Evolutionary conservation across 2,797 vertebrate species (phyloP).

Genomic region (Miichthys miiuy): DNA sequence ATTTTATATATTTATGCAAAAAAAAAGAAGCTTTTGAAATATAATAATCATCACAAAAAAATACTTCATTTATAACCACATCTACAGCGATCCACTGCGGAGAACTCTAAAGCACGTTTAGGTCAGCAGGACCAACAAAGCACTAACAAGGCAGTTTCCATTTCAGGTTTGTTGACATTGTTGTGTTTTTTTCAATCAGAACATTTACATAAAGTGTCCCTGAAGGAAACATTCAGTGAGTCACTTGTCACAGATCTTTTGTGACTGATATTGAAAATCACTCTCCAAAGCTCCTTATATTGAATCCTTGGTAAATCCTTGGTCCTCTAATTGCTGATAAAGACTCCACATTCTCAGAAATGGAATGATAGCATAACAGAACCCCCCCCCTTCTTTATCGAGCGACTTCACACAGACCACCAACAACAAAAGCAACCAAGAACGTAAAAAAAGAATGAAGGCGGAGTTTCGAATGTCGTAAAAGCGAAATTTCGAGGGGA

Average conservation of each 20-base stretch:
- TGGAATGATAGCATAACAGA: constrained; percentile 49
- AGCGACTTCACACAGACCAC: constrained; percentile 64
- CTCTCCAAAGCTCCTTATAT: constrained; percentile 47
- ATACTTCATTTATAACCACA: constrained; percentile 33
- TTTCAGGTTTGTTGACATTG: constrained; percentile 41
- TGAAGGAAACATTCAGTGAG: constrained; percentile 52
- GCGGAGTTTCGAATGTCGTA: constrained; percentile 77
- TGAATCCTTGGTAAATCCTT: constrained; percentile 44
- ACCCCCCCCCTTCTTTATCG: constrained; percentile 24
- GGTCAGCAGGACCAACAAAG: constrained; percentile 58
- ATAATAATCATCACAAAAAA: constrained; percentile 40
- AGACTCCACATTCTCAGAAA: constrained; percentile 53
- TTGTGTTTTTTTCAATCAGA: constrained; percentile 6
- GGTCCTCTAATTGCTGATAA: constrained; percentile 45
- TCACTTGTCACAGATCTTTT: constrained; percentile 51
- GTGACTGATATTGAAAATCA: constrained; percentile 50
- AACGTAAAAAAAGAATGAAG: constrained; percentile 68
- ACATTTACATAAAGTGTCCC: constrained; percentile 41
- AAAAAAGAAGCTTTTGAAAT: constrained; percentile 25
- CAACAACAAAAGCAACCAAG: constrained; percentile 75
- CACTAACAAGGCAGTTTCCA: constrained; percentile 50
- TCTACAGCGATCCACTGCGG: constrained; percentile 35
- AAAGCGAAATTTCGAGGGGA: constrained; percentile 81
- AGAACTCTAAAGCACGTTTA: constrained; percentile 51
- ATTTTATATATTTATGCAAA: constrained; percentile 31